These are phyloP conservation scores for Ranitomeya imitator DNA, from an alignment of 2,113 vertebrate genomes.

Conservation along the genomic window DNA sequence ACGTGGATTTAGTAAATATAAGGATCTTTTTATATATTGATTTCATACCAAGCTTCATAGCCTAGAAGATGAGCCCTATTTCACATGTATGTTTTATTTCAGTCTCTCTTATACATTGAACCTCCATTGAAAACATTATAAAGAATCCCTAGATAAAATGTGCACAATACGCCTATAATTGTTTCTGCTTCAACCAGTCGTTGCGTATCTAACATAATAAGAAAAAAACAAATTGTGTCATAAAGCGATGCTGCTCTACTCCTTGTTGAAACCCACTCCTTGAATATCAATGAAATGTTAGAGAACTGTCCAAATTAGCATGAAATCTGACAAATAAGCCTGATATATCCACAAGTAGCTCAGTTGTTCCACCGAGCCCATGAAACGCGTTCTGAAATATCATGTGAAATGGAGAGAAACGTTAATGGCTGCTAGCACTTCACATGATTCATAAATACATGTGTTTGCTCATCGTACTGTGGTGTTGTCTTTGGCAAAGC, in stretches of 20 bases:
- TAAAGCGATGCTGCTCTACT: constrained; percentile 39
- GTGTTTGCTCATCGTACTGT: constrained; percentile 44
- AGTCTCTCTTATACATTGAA: neutral
- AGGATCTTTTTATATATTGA: neutral
- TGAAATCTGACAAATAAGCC: constrained; percentile 59
- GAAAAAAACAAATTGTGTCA: neutral
- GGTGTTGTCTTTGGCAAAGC: constrained; percentile 66
- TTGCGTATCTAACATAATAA: constrained; percentile 29
- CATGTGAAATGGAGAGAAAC: constrained; percentile 50
- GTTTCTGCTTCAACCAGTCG: too few relatives aligned
- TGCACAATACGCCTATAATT: neutral
- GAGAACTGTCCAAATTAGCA: constrained; percentile 65
- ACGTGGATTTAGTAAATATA: neutral
- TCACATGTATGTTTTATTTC: neutral
- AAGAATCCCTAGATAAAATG: neutral
- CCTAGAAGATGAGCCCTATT: neutral
- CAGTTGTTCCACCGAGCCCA: constrained; percentile 30
- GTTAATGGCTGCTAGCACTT: constrained; percentile 41
- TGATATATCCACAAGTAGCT: constrained; percentile 36
- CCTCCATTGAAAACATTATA: neutral
- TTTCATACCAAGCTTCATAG: neutral
- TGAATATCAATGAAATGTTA: constrained; percentile 64
- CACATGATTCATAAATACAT: constrained; percentile 52
- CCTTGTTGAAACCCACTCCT: constrained; percentile 63
- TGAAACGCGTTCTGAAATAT: constrained; percentile 22